A percentile compares a stretch with the other conserved stretches of the same genome.
These are phyloP conservation scores for Pocillopora grandis DNA, from an alignment of 92 coral and sea anemone genomes.

Conservation along the genomic window DNA sequence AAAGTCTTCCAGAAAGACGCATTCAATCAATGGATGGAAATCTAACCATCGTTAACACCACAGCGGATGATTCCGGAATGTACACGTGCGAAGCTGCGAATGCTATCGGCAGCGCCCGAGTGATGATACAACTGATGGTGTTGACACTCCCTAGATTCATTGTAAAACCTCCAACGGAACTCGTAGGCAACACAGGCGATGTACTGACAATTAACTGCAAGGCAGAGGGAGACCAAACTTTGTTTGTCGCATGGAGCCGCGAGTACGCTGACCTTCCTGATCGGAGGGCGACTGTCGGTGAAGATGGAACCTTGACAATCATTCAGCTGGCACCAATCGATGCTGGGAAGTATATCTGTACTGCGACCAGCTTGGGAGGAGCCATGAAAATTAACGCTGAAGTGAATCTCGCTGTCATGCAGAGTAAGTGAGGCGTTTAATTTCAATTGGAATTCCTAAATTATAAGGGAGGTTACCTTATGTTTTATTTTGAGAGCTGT, in stretches of 20 bases:
- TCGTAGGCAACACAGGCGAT: conserved; percentile 33
- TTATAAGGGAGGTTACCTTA: no score
- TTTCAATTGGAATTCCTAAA: neutral
- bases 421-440: conserved; percentile 43
- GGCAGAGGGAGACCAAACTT: conserved; percentile 61
- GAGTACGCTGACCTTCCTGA: conserved; percentile 49
- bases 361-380: conserved; percentile 61
- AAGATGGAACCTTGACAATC: conserved; percentile 52
- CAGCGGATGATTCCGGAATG: conserved; percentile 55
- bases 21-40: conserved; percentile 18
- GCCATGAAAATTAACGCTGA: conserved; percentile 48
- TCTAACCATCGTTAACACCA: conserved; percentile 41
- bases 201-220: conserved; percentile 54
- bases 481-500: no score
- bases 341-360: conserved; percentile 72
- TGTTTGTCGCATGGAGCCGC: conserved; percentile 60
- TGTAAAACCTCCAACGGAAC: conserved; percentile 17
- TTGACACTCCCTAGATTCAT: conserved; percentile 52
- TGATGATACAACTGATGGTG: conserved; percentile 63
- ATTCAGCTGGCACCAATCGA: conserved; percentile 62
- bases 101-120: conserved; percentile 50
- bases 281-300: conserved; percentile 42
- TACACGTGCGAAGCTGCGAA: conserved; percentile 62
- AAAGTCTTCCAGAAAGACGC: conserved; percentile 37
- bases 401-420: conserved; percentile 43